Evolutionary conservation across 2,888 invertebrate genomes (phyloP), one percentile per base, ranked within the genome.

Genomic region (Limnephilus marmoratus): DNA sequence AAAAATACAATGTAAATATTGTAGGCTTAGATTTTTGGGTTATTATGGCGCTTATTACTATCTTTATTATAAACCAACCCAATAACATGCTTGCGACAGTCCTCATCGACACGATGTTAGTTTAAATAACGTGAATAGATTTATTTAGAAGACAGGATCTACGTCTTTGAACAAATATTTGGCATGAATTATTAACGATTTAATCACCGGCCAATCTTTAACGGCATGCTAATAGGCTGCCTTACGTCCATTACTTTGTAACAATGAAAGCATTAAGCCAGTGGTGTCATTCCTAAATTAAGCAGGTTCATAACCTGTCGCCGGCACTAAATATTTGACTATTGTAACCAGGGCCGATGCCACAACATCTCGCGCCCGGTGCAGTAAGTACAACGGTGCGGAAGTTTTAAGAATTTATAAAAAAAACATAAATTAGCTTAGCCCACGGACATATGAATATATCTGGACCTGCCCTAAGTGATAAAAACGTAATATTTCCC

Each of bases 261-360:
- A 83, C 83, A 83, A 83, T 83, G 83, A 83, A 83, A 41, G 34
- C 83, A 83, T 83, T 83, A 83, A 83, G 83, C 2, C 83, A n/a
- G 18, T 83, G 37, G 37, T n/a, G 24, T 83, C 68, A 68, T 68
- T 68, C 18, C 37, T 12, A 83, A 34, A 37, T 24, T 24, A 83
- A 37, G 83, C 83, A 83, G 83, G 83, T 83, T 83, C 83, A 34
- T 37, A 83, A 83, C 83, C 83, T 83, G 83, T 34, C 83, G 37
- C 37, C 31, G 41, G 7, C 24, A 24, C 9, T 68, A n/a, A 68
- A 68, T 68, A 68, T 68, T 68, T 68, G 68, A 68, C 68, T 68
- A 68, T 68, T 68, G 68, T 68, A 9, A 24, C 68, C 18, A 24
- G 68, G 5, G n/a, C 18, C 24, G 49, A 15, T 13, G 13, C 13